Conservation (phyloP, 35 echinoderm and acorn worm genomes). For the Patiria miniata region DNA sequence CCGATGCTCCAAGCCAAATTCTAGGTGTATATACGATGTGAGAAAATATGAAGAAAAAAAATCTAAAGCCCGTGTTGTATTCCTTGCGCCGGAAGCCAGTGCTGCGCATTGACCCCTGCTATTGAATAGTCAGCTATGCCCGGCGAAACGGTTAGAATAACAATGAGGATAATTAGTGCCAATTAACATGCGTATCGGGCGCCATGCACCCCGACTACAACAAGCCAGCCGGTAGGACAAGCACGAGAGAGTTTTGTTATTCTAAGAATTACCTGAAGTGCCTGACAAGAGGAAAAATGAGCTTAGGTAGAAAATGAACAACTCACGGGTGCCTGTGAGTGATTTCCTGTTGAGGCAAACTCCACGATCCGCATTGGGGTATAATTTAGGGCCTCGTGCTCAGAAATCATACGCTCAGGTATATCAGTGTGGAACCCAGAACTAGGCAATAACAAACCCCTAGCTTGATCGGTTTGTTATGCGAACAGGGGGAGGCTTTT, state of each 20-base stretch:
- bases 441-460: background rate
- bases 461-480: background rate
- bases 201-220: conserved; percentile 37
- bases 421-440: background rate
- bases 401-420: background rate
- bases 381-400: conserved; percentile 9
- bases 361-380: background rate
- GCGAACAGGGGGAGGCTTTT: background rate
- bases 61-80: conserved; percentile 12
- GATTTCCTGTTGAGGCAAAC: background rate
- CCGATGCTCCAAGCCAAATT: conserved; percentile 11
- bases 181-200: conserved; percentile 79
- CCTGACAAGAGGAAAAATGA: background rate
- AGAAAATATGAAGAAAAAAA: conserved; percentile 1
- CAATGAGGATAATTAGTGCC: conserved; percentile 83
- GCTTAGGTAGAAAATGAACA: conserved; percentile 15
- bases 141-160: conserved; percentile 55
- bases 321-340: conserved; percentile 15
- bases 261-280: conserved; percentile 28
- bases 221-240: conserved; percentile 7
- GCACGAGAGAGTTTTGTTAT: background rate
- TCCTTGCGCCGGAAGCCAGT: background rate
- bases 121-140: background rate
- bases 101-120: conserved; percentile 20
- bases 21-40: background rate